Base-by-base conservation (phyloP, 2,888 invertebrate species). In the Drosophila antonietae region DNA sequence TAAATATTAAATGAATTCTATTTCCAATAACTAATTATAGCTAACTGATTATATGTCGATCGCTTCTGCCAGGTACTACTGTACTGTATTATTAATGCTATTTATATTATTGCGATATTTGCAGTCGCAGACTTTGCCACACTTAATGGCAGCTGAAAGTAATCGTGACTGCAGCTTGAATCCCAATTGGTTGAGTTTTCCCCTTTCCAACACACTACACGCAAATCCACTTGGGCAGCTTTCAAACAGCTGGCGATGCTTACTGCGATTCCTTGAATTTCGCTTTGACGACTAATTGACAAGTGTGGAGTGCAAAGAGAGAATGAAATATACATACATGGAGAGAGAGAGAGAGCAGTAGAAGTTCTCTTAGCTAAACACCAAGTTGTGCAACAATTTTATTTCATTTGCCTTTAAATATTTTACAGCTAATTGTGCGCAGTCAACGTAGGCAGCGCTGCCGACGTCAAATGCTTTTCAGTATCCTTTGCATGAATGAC, bases 371-470 rank as follows among this genome's bases (percentile, higher is more conserved):
- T 39, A 15, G 31, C 41, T 41, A 56, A 67, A 58, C 73, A 74
- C 55, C 55, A 85, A 79, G 89, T 86, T 90, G 88, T 77, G 83
- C 89, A 90, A 83, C 89, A 88, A 88, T 75, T 88, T 73, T 49
- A 44, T 51, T 63, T 55, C 55, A 55, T 31, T 55, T 68, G 49
- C 41, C 70, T 83, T 86, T 69, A 76, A 80, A 73, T 65, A 65
- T 58, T 67, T 80, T 82, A 74, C 70, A 83, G 72, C 51, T 55
- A 74, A 66, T 70, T 57, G 77, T 69, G 61, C 46, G 56, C 62
- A 65, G 53, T 31, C 33, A 47, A 57, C 59, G 51, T 14, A 20
- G 46, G n/a, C 68, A 60, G 68, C 62, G 59, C 73, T 46, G 81
- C 33, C 56, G 18, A 28, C 67, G 61, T 46, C 46, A 55, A 49